Evolutionary conservation across 2,888 invertebrate species (phyloP), one percentile per base, ranked within the genome.

Genomic region (Aelia acuminata): DNA sequence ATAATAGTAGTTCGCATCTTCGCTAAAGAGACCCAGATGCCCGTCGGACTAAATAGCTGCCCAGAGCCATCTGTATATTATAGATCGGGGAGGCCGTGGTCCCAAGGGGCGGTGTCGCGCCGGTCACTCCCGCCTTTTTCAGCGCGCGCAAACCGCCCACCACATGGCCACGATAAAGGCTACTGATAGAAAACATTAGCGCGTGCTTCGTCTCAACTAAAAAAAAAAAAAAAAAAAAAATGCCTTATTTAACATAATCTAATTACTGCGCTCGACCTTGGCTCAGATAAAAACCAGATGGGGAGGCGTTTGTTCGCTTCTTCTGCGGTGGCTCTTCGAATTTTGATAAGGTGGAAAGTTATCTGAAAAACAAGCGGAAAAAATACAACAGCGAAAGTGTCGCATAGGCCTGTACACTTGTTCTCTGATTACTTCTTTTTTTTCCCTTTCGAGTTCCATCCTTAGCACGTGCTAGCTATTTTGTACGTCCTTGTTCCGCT

Each of bases 71-170:
- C 63, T 70, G 63, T 70, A 47, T 43, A 13, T 43, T 1, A n/a
- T n/a, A 80, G 80, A 80, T 80, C 4, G 80, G 43, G n/a, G 22
- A 80, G 80, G 75, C 75, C 43, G 3, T 11, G n/a, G 80, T 80
- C 80, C 80, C 80, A n/a, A n/a, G 80, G 43, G 80, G 80, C 80
- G 80, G 43, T 43, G 80, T 39, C 80, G 75, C 75, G 75, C 18
- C 75, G 35, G 20, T 35, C n/a, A 43, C 85, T 85, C 85, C 85
- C 53, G 85, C 53, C 50, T 53, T 85, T 85, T 57, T 85, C 35
- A 85, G 84, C 50, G 49, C 85, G 84, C 50, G 49, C 84, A 84
- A 84, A 84, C 85, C 85, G 85, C 85, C 85, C 85, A 85, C 85
- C 85, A 53, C 57, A 85, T 53, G 84, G 50, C 84, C 48, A 18